A percentile compares a stretch with the other conserved stretches of the same genome.
Evolutionary conservation across 2,113 vertebrate genomes (phyloP).

Genomic region (Cyphomyrus discorhynchus): DNA sequence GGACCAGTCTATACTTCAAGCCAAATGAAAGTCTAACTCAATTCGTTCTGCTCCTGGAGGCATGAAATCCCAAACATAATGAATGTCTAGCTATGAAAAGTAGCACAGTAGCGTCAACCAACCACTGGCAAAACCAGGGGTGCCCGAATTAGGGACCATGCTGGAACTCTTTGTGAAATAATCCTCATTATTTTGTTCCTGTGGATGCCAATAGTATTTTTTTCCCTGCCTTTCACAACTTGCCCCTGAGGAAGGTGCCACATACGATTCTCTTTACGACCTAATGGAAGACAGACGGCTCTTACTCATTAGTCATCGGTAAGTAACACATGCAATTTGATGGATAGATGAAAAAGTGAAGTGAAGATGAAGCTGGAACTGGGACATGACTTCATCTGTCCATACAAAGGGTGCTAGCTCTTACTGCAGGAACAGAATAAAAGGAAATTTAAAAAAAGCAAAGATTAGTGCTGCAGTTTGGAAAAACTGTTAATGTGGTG

Average conservation of each 20-base stretch:
- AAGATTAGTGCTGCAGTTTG: background rate
- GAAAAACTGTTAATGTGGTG: background rate
- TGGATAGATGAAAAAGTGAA: background rate
- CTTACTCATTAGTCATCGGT: background rate
- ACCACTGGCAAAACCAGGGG: background rate
- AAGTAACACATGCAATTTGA: background rate
- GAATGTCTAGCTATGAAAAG: slow-evolving; percentile 42
- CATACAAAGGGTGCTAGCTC: background rate
- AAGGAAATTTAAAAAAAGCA: background rate
- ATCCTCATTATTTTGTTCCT: background rate
- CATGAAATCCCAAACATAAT: slow-evolving; percentile 54
- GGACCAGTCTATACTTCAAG: slow-evolving; percentile 27
- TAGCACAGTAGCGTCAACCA: background rate
- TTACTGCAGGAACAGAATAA: background rate
- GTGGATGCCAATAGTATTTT: background rate
- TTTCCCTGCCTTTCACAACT: background rate
- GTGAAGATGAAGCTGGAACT: background rate
- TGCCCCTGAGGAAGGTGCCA: background rate
- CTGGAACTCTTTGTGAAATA: background rate
- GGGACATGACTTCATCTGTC: background rate
- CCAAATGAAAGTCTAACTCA: slow-evolving; percentile 47
- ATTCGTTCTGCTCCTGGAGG: slow-evolving; percentile 52
- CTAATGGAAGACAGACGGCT: background rate
- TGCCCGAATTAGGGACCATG: background rate
- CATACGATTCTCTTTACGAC: background rate